These are phyloP conservation scores for Drosophila parabipectinata DNA, from an alignment of 1,140 invertebrate genomes.

Conservation along the genomic window DNA sequence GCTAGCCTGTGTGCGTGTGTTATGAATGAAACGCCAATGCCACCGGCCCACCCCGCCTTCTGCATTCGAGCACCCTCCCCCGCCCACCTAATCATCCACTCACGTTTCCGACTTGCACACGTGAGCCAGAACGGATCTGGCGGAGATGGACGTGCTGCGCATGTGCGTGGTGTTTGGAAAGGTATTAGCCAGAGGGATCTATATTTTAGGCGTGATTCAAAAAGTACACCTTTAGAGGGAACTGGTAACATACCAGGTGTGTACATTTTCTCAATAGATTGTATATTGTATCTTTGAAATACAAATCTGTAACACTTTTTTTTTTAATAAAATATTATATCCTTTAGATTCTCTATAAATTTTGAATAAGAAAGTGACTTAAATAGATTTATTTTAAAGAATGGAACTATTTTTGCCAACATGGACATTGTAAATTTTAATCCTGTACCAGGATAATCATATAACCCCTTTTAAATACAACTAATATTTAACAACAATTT, in stretches of 20 bases:
- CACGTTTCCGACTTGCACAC: constrained; percentile 50
- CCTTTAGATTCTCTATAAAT: no score
- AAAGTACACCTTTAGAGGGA: not conserved
- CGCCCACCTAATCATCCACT: constrained; percentile 9
- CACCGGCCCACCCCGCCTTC: constrained; percentile 20
- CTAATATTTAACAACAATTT: not conserved
- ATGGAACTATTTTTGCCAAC: no score
- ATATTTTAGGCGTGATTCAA: constrained; percentile 1
- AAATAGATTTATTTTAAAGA: no score
- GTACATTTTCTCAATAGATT: not conserved
- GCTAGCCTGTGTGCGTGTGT: constrained; percentile 65
- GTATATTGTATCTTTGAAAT: not conserved
- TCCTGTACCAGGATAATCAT: no score
- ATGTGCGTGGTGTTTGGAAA: constrained; percentile 28
- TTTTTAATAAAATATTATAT: no score
- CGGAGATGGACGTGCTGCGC: constrained; percentile 37
- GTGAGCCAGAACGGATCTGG: constrained; percentile 38
- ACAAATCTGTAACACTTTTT: no score
- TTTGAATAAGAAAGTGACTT: no score
- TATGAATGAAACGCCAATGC: constrained; percentile 79
- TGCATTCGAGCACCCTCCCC: constrained; percentile 7
- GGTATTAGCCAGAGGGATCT: constrained; percentile 24
- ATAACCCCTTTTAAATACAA: no score
- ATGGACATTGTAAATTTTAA: no score
- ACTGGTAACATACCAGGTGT: not conserved